Evolutionary conservation across 2,797 vertebrate genomes (phyloP), one percentile per base, ranked within the genome.

Genomic region (Diceros bicornis): DNA sequence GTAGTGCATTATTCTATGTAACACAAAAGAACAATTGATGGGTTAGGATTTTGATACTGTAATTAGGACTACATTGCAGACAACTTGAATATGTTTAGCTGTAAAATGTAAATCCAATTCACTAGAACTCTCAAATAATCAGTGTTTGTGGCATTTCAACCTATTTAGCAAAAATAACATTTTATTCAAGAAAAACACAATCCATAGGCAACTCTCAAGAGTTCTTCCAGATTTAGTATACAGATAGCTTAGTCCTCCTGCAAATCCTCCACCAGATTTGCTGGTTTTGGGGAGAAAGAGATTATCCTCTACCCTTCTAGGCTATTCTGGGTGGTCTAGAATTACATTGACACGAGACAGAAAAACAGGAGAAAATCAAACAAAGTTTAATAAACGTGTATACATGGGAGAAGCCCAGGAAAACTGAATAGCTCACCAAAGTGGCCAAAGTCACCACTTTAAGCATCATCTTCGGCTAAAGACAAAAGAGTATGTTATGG

Each of bases 131-230:
- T 91, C 61, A 93, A 72, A 59, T 84, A 79, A 89, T 72, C 18
- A 72, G 3, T 8, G 37, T 93, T 85, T 93, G 16, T 86, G 50
- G 64, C 34, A 95, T 62, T 91, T 95, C 13, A 91, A 71, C 10
- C 7, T 41, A 62, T 69, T 13, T 37, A 52, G 32, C n/a, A 37
- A 79, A 75, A 50, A 83, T 61, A 85, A 47, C 0, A 82, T 32
- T 8, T 44, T 93, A 79, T 64, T 86, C 55, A 88, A 85, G 21
- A 32, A 91, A 89, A 96, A 57, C 25, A 77, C 6, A 84, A 57
- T 16, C 27, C 23, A 72, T 21, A 82, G 29, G 2, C 2, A 84
- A 57, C 64, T 77, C 93, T 55, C 8, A 86, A 66, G 59, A 94
- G 23, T 83, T 68, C 69, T 8, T 87, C 37, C 41, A 89, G 47